Evolutionary conservation across 2,888 invertebrate genomes (phyloP), one percentile per base, ranked within the genome.

Genomic region (Dusona sp.): DNA sequence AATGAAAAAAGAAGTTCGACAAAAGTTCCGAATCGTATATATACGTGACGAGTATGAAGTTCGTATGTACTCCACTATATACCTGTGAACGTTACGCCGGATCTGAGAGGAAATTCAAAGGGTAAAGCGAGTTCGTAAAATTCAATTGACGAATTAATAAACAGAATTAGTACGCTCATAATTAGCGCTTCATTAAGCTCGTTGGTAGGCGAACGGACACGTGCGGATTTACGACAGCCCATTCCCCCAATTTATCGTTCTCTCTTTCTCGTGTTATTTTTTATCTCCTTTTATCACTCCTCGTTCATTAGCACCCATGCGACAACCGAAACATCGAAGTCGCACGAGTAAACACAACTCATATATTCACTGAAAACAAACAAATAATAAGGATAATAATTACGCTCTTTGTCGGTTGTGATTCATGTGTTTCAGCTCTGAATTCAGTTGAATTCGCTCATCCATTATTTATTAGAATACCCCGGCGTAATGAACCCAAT

Each of bases 181-280:
- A 86, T 86, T 73, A 79, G 85, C 67, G 81, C 85, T 85, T 85
- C 85, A 85, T 85, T 81, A 85, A 85, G 81, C 78, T 77, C 77
- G 81, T 33, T 82, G 61, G 65, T 25, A 38, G 73, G 51, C 75
- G 68, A 75, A 25, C 61, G 51, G 68, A 65, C 64, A 84, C 70
- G 84, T 80, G 78, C 81, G 38, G 48, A 67, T 45, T 80, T 75
- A 79, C 70, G 70, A 61, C 29, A 38, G 11, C 19, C 64, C 16
- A 11, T 64, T 57, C 68, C 33, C 45, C 51, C 48, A 25, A 11
- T 67, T 51, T 16, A n/a, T 67, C 7, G 36, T 67, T 73, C 57
- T 45, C 45, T 68, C 54, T 75, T 16, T 61, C 29, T 61, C 61
- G 4, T 16, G 16, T 16, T 29, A 29, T 61, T 61, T 61, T 61